Percentiles rank a stretch among this genome's conserved stretches.
Conservation (phyloP, 1,140 invertebrate genomes). For the Trichonephila inaurata region DNA sequence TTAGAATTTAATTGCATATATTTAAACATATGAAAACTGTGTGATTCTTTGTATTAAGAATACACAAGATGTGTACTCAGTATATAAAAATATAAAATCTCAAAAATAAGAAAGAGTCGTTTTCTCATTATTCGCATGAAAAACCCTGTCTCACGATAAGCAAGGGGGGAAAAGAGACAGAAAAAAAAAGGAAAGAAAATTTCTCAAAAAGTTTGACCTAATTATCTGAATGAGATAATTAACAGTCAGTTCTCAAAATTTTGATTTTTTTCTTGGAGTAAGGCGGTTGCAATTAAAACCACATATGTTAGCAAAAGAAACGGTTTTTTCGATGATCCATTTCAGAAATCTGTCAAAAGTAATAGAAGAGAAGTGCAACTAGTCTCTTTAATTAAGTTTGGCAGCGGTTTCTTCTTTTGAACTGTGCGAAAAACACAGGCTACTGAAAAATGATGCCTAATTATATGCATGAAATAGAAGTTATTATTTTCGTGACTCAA, state of each 20-base stretch:
- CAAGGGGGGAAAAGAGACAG: neutral
- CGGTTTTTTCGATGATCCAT: neutral
- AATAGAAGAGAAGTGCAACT: neutral
- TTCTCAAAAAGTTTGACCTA: neutral
- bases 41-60: no score
- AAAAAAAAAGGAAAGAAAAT: no score
- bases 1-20: no score
- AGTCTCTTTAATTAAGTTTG: neutral
- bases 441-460: neutral
- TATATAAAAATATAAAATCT: neutral
- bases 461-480: neutral
- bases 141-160: neutral
- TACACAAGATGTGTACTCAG: no score
- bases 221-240: neutral
- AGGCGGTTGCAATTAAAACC: neutral
- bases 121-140: neutral
- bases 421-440: no score
- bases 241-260: neutral
- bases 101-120: neutral
- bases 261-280: neutral
- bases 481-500: no score
- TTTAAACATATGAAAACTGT: no score
- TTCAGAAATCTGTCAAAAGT: neutral
- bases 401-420: neutral
- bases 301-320: neutral